phyloP scores from a whole-genome alignment of 2,888 invertebrate genomes.

The Tetrapedia diversipes region DNA sequence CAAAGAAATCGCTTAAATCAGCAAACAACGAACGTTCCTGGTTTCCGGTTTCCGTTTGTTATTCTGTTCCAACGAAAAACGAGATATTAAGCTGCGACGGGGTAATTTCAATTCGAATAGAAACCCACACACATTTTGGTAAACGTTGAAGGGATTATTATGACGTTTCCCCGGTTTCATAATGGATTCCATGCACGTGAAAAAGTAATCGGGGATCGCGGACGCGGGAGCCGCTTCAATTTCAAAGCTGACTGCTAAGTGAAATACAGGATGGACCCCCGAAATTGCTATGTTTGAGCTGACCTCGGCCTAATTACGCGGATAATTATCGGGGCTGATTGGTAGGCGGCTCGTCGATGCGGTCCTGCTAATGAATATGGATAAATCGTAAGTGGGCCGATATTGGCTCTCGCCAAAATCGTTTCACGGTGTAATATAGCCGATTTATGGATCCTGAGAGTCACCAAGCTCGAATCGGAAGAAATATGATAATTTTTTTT shows the following conservation, averaged over 20 bases:
- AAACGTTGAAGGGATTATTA: not conserved
- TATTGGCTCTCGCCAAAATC: constrained; percentile 61
- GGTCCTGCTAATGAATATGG: constrained; percentile 67
- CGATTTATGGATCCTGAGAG: constrained; percentile 47
- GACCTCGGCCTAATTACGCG: constrained; percentile 63
- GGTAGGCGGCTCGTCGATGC: constrained; percentile 50
- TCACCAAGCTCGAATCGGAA: not conserved
- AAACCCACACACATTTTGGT: too few relatives aligned
- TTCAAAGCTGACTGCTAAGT: constrained; percentile 26
- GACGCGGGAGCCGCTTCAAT: constrained; percentile 18
- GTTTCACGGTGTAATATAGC: constrained; percentile 39
- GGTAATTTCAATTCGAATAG: not conserved
- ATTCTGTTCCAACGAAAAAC: not conserved
- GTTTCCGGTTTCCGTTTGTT: not conserved
- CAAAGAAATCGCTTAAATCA: not conserved
- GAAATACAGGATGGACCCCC: constrained; percentile 37
- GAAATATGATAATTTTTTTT: not conserved
- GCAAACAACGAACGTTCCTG: not conserved
- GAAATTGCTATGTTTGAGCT: constrained; percentile 53
- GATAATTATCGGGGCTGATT: constrained; percentile 69
- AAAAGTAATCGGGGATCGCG: constrained; percentile 28
- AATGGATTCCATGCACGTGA: not conserved
- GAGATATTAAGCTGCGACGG: not conserved
- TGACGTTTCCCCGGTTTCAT: not conserved
- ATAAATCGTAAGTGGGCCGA: constrained; percentile 68